phyloP scores from a whole-genome alignment of 2,888 invertebrate genomes.

The Acanthosepion pharaonis region DNA sequence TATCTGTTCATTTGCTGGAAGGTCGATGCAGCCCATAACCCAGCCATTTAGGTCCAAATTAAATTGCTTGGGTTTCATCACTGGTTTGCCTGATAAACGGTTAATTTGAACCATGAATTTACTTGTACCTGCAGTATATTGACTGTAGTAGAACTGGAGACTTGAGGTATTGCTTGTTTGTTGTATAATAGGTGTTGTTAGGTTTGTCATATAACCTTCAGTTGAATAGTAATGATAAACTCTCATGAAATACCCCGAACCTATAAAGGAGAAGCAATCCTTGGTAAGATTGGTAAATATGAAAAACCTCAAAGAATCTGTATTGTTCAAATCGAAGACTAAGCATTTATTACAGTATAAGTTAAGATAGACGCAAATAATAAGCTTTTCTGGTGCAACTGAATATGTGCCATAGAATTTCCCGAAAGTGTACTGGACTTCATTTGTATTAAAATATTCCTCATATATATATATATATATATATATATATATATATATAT shows the following conservation, averaged over 20 bases:
- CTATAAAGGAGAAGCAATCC: background rate
- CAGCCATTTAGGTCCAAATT: background rate
- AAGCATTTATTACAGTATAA: too few species aligned
- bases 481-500: too few species aligned
- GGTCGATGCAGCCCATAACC: background rate
- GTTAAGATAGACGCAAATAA: too few species aligned
- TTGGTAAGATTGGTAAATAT: background rate
- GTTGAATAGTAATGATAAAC: too few species aligned
- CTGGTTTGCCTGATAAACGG: fast-evolving
- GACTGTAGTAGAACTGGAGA: background rate
- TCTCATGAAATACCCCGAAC: background rate
- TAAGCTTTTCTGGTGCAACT: too few species aligned
- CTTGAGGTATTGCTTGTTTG: background rate
- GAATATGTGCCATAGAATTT: too few species aligned
- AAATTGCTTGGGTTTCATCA: background rate
- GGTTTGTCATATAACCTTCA: background rate
- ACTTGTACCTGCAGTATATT: background rate
- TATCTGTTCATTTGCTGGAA: background rate
- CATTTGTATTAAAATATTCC: too few species aligned
- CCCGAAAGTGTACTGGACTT: too few species aligned
- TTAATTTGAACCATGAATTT: background rate
- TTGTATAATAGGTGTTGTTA: background rate
- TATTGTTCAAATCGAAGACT: too few species aligned
- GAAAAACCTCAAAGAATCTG: too few species aligned
- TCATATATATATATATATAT: too few species aligned